Evolutionary conservation across 2,888 invertebrate species (phyloP).

Genomic region (Drosophila anomelani): DNA sequence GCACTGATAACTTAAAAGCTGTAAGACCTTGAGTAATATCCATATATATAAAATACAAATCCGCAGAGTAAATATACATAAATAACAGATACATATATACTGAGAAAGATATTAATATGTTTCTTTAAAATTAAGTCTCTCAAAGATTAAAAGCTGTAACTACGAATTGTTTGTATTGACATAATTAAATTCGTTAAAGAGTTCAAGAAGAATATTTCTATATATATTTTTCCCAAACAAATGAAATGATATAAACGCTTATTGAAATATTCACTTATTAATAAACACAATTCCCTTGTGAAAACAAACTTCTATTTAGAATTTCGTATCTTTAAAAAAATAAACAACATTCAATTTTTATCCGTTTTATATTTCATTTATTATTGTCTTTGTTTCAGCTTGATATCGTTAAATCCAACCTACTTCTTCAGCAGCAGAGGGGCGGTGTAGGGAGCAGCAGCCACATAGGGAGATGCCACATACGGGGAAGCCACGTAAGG

Average conservation of each 20-base stretch:
- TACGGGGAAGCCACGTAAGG: slow-evolving; percentile 59
- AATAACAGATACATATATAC: neutral
- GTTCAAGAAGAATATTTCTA: neutral
- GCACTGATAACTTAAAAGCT: slow-evolving; percentile 8
- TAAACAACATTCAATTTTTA: neutral
- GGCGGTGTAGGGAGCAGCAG: slow-evolving; percentile 61
- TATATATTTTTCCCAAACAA: neutral
- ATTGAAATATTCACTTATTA: neutral
- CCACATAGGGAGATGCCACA: slow-evolving; percentile 34
- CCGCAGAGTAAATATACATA: neutral
- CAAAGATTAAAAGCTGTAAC: neutral
- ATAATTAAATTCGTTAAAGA: neutral
- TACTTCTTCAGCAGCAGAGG: slow-evolving; percentile 70
- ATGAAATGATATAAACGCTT: neutral
- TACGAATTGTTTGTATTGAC: neutral
- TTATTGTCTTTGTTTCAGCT: neutral
- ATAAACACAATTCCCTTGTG: neutral
- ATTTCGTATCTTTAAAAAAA: neutral
- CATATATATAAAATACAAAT: neutral
- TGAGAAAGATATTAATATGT: neutral
- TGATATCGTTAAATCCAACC: slow-evolving; percentile 1
- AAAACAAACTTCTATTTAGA: neutral
- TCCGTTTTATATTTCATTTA: slow-evolving; percentile 7
- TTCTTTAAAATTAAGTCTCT: too few species aligned
- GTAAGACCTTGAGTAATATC: slow-evolving; percentile 19